Evolutionary conservation across 2,888 invertebrate genomes (phyloP).

Genomic region (Camptogramma bilineatum): DNA sequence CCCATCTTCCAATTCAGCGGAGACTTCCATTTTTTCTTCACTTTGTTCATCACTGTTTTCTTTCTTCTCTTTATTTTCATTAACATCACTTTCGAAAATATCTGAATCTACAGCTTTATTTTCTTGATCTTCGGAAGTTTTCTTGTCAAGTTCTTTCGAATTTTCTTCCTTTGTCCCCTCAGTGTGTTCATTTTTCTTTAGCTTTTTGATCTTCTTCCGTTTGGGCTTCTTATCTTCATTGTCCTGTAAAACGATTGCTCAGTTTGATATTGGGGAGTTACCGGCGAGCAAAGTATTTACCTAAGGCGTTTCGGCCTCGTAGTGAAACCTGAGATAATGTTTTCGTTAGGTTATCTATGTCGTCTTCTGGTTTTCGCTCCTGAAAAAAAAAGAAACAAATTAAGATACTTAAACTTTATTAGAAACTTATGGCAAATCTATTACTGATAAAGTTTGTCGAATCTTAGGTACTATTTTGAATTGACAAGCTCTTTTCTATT

Average conservation of each 20-base stretch:
- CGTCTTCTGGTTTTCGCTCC: conserved; percentile 67
- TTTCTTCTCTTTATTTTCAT: conserved; percentile 17
- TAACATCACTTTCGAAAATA: conserved; percentile 32
- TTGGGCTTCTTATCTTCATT: conserved; percentile 65
- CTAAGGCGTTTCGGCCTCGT: conserved; percentile 78
- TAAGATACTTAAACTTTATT: neutral
- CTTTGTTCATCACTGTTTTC: conserved; percentile 15
- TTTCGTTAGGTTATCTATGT: conserved; percentile 79
- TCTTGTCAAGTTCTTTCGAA: neutral
- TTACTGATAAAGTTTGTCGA: too few relatives aligned
- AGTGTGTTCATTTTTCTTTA: conserved; percentile 37
- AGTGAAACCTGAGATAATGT: conserved; percentile 82
- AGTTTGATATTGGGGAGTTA: conserved; percentile 73
- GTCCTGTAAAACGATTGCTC: conserved; percentile 78
- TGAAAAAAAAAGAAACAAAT: conserved; percentile 57
- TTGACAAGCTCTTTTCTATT: too few relatives aligned
- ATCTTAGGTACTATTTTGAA: too few relatives aligned
- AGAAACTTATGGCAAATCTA: too few relatives aligned
- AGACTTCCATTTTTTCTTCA: conserved; percentile 22
- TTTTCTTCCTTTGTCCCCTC: conserved; percentile 25
- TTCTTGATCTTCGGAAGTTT: conserved; percentile 4
- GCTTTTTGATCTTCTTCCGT: conserved; percentile 61
- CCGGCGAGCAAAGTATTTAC: conserved; percentile 75
- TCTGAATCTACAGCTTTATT: conserved; percentile 8
- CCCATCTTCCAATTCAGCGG: conserved; percentile 83